These are phyloP conservation scores for Amblyopsis rosae DNA, from an alignment of 2,113 vertebrate species.

Conservation along the genomic window DNA sequence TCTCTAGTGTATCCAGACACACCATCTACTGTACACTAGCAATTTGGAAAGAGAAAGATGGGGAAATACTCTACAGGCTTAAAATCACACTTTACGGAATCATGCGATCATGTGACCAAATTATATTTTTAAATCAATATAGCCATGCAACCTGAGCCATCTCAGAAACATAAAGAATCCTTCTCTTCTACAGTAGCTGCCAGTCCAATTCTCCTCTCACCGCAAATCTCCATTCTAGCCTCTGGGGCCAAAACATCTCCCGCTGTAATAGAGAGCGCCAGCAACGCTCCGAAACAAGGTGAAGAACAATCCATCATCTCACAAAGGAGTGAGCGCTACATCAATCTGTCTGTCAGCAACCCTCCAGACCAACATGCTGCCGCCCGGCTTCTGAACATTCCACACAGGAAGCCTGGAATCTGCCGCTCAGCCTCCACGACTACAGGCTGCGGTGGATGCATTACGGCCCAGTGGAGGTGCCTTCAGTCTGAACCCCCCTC, in stretches of 20 bases:
- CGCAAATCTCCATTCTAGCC: constrained; percentile 28
- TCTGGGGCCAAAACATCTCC: constrained; percentile 37
- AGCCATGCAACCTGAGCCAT: constrained; percentile 32
- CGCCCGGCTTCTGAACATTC: constrained; percentile 43
- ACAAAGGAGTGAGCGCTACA: constrained; percentile 55
- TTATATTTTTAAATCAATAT: constrained; percentile 16
- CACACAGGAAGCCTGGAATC: constrained; percentile 36
- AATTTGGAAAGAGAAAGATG: too few relatives aligned
- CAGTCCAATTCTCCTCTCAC: constrained; percentile 31
- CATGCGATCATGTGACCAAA: too few relatives aligned
- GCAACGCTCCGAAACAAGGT: constrained; percentile 53
- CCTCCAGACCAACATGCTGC: constrained; percentile 46
- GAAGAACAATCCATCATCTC: constrained; percentile 63
- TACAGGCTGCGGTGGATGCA: not conserved
- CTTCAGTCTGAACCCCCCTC: constrained; percentile 40
- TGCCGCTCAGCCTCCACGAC: constrained; percentile 7
- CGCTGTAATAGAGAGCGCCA: constrained; percentile 34
- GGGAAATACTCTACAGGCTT: too few relatives aligned
- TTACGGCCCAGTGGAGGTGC: constrained; percentile 12
- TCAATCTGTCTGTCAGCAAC: constrained; percentile 70
- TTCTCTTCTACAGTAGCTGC: constrained; percentile 1
- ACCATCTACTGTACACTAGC: too few relatives aligned
- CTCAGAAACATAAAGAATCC: constrained; percentile 11
- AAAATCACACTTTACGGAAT: too few relatives aligned
- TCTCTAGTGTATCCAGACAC: not conserved